Percentiles rank a stretch among this genome's conserved stretches.
Conservation (phyloP, 1,140 invertebrate species). For the Papilio xuthus region DNA sequence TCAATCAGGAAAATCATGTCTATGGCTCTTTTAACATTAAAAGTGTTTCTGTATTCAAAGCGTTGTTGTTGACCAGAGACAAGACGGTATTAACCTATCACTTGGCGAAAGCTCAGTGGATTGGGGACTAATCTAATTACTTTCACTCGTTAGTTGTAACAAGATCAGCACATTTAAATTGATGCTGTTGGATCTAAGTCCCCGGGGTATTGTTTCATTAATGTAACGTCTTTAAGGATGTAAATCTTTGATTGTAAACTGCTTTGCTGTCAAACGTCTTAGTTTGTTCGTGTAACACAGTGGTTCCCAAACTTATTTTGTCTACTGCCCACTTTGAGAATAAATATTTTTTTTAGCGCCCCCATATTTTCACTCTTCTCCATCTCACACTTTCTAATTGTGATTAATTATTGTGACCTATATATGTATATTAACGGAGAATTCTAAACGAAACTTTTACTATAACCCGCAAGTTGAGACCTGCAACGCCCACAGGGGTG, state of each 20-base stretch:
- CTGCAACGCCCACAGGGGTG: no score
- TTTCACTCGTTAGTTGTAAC: not conserved
- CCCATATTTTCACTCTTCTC: no score
- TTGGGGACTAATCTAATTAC: slow-evolving; percentile 3
- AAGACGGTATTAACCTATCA: slow-evolving; percentile 2
- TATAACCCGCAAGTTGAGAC: no score
- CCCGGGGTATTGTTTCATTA: not conserved
- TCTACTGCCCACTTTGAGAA: no score
- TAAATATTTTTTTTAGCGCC: no score
- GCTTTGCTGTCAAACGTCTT: not conserved
- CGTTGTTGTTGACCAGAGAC: not conserved
- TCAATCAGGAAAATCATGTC: not conserved
- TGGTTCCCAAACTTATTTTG: no score
- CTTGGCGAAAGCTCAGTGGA: not conserved
- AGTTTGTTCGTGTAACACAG: not conserved
- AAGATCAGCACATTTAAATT: slow-evolving; percentile 20
- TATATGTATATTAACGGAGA: no score
- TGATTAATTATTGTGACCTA: no score
- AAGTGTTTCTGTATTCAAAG: not conserved
- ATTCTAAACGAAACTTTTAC: no score
- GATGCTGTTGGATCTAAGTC: not conserved
- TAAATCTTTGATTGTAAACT: slow-evolving; percentile 6
- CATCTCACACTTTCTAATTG: no score
- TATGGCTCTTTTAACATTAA: no score
- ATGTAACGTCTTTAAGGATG: not conserved